Conservation (phyloP, 2,113 vertebrate genomes). For the Calidris pugnax region DNA sequence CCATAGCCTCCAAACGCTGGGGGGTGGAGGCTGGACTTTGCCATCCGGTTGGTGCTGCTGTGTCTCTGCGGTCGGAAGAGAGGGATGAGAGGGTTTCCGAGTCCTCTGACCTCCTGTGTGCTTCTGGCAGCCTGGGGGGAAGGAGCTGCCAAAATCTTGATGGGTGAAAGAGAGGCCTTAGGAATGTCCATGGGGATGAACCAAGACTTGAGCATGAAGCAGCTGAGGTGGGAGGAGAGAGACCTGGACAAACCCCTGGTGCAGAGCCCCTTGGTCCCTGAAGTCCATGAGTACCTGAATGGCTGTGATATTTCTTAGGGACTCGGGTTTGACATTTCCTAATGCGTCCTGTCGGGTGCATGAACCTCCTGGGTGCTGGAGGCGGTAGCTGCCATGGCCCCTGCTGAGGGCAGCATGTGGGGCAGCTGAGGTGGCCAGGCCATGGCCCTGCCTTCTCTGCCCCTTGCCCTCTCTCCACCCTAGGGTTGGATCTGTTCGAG, state of each 20-base stretch:
- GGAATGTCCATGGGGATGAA: neutral
- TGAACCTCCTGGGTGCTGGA: neutral
- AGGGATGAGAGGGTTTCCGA: neutral
- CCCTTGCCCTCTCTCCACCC: neutral
- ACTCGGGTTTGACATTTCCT: neutral
- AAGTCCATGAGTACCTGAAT: no score
- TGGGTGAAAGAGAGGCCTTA: no score
- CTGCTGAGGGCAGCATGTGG: rapidly evolving
- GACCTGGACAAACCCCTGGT: neutral
- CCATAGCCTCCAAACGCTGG: neutral
- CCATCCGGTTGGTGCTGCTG: rapidly evolving
- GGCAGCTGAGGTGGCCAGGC: neutral
- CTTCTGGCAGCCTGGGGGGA: neutral
- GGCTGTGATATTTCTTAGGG: neutral
- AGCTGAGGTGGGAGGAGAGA: neutral
- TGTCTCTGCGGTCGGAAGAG: neutral
- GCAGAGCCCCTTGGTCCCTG: no score
- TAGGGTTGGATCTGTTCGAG: neutral
- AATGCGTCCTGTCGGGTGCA: rapidly evolving
- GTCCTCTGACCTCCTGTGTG: neutral
- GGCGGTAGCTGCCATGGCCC: rapidly evolving
- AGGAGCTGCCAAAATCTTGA: neutral
- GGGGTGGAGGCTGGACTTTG: neutral
- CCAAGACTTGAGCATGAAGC: neutral
- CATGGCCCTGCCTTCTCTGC: neutral